Conservation (phyloP, 2,113 vertebrate genomes). For the Corydoras sp. region DNA sequence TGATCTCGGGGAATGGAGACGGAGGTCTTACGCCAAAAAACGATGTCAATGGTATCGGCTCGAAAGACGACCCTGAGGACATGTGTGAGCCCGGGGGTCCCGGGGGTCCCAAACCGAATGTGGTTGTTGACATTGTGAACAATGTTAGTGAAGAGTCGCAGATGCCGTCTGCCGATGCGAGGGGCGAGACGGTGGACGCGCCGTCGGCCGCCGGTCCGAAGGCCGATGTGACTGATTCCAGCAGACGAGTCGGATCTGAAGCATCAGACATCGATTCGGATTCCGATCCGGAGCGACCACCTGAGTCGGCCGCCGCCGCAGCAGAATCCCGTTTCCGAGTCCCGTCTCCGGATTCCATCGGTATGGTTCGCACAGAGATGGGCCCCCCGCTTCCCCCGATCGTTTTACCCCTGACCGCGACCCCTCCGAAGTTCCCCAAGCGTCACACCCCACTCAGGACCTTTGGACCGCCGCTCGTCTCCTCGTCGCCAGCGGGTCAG, state of each 20-base stretch:
- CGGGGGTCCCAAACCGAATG: background rate
- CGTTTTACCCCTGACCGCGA: constrained; percentile 73
- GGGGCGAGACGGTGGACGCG: background rate
- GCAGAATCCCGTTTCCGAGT: constrained; percentile 31
- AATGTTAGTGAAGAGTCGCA: background rate
- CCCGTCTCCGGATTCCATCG: constrained; percentile 58
- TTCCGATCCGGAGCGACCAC: background rate
- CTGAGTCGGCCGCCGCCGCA: background rate
- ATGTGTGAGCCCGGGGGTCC: background rate
- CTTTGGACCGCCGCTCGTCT: constrained; percentile 58
- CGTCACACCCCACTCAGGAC: constrained; percentile 57
- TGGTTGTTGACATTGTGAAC: background rate
- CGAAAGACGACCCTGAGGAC: too few relatives aligned
- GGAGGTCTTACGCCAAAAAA: background rate
- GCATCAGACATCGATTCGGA: background rate
- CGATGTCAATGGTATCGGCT: too few relatives aligned
- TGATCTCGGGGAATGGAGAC: background rate
- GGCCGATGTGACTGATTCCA: background rate
- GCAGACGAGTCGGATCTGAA: background rate
- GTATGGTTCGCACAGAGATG: constrained; percentile 75
- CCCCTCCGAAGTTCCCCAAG: constrained; percentile 69
- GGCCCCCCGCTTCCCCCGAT: constrained; percentile 83
- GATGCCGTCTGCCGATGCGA: background rate
- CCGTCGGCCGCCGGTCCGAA: too few relatives aligned
- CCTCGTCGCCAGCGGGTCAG: constrained; percentile 64